Conservation (phyloP, 1,140 invertebrate species). For the roundworm (Caenorhabditis elegans) region WBcel235 BX284602.5:5512001-5512500, state of each 20-base stretch:
- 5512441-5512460: no score
- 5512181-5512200: background rate
- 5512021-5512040: background rate
- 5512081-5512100: background rate
- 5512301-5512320: no score
- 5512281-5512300: background rate
- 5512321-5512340: no score
- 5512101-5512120: background rate
- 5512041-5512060: background rate
- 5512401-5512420: no score
- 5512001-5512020: background rate
- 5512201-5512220: background rate
- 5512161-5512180: background rate
- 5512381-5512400: no score
- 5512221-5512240: background rate
- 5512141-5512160: background rate
- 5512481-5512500: no score
- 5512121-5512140: background rate
- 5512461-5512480: no score
- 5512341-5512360: no score
- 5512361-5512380: no score
- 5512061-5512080: background rate
- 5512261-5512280: background rate
- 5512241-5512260: background rate
- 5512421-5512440: no score